Evolutionary conservation across 2,113 vertebrate species (phyloP).

Genomic region (Nannospalax galili): DNA sequence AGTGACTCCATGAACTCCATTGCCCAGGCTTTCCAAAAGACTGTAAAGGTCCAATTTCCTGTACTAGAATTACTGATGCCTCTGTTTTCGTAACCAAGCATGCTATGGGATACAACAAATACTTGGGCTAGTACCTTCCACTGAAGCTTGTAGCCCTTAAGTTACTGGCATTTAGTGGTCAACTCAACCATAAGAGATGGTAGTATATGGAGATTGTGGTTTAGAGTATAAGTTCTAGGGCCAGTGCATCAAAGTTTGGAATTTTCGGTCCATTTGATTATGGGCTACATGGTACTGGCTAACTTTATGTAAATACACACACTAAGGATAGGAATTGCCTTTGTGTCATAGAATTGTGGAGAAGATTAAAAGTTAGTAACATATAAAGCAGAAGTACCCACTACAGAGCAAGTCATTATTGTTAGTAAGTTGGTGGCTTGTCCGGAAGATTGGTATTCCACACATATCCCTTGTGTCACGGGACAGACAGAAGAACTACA

Average conservation of each 20-base stretch:
- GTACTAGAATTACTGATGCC: not conserved
- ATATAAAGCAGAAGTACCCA: not conserved
- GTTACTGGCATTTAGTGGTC: not conserved
- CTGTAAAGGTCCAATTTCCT: not conserved
- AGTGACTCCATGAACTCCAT: not conserved
- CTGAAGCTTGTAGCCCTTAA: not conserved
- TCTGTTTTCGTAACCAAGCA: not conserved
- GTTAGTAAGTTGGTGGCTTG: not conserved
- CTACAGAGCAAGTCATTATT: not conserved
- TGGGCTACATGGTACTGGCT: not conserved
- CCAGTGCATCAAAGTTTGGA: not conserved
- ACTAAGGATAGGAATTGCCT: not conserved
- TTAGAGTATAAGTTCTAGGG: not conserved
- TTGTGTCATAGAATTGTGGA: not conserved
- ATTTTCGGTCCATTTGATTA: not conserved
- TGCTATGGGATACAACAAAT: not conserved
- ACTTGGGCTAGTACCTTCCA: not conserved
- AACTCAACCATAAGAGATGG: not conserved
- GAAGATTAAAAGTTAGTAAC: not conserved
- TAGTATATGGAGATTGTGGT: not conserved
- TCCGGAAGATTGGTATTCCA: not conserved
- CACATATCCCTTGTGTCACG: not conserved
- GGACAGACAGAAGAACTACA: not conserved
- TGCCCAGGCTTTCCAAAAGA: not conserved
- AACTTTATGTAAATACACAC: not conserved